Percentiles rank a stretch among this genome's conserved stretches.
Conservation (phyloP, 2,113 vertebrate genomes). For the Paralichthys olivaceus region DNA sequence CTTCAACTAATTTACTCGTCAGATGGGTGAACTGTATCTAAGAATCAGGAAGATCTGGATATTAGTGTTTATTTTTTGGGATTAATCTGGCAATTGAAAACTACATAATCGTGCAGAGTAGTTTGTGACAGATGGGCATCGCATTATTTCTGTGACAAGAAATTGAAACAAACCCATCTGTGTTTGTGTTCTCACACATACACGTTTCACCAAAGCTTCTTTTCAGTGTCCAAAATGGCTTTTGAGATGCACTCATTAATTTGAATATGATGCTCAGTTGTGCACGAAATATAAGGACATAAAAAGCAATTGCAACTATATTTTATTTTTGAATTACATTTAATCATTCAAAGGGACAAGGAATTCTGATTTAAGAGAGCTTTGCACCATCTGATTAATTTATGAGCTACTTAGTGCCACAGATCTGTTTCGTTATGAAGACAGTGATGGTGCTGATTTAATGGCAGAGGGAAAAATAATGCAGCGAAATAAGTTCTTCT, state of each 20-base stretch:
- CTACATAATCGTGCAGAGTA: background rate
- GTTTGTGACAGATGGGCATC: background rate
- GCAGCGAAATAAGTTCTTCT: background rate
- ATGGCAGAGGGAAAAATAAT: background rate
- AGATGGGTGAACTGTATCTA: background rate
- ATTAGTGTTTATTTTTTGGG: background rate
- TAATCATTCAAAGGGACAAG: background rate
- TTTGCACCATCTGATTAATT: background rate
- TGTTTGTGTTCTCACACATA: background rate
- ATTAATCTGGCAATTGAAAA: background rate
- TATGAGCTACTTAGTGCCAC: background rate
- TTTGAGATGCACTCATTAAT: background rate
- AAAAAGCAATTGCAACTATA: background rate
- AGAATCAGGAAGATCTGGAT: background rate
- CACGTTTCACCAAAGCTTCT: background rate
- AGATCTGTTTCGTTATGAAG: background rate
- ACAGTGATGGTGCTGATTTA: background rate
- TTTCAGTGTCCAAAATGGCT: background rate
- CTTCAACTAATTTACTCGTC: conserved; percentile 1
- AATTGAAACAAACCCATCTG: background rate
- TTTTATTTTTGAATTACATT: background rate
- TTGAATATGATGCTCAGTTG: background rate
- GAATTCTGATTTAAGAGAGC: background rate
- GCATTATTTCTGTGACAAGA: background rate
- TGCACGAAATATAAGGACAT: background rate